A percentile compares a stretch with the other conserved stretches of the same genome.
These are phyloP conservation scores for Macaria notata DNA, from an alignment of 2,888 invertebrate genomes.

Conservation along the genomic window DNA sequence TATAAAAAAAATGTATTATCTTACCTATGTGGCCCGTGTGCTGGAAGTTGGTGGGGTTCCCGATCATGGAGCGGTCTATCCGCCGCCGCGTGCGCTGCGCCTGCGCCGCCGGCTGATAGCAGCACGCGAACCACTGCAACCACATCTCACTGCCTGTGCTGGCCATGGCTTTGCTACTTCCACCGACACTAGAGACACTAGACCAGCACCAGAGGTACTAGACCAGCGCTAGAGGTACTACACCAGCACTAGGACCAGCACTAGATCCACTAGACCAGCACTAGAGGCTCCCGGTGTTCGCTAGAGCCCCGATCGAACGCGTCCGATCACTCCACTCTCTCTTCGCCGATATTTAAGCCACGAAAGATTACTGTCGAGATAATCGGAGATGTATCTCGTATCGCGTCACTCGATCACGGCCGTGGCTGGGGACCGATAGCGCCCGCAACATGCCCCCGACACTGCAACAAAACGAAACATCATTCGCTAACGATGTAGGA, in stretches of 20 bases:
- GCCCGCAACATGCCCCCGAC: constrained; percentile 66
- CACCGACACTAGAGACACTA: constrained; percentile 38
- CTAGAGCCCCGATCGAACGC: constrained; percentile 40
- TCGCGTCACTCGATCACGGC: constrained; percentile 42
- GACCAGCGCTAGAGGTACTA: constrained; percentile 18
- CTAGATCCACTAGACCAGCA: constrained; percentile 4
- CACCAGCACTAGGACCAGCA: constrained; percentile 32
- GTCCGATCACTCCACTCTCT: constrained; percentile 40
- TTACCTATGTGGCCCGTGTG: constrained; percentile 89
- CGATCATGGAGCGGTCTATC: constrained; percentile 97
- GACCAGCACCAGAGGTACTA: constrained; percentile 19
- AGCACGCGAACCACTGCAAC: constrained; percentile 96
- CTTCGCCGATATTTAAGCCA: constrained; percentile 40
- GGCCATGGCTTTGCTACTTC: constrained; percentile 77
- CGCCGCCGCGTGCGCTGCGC: constrained; percentile 87
- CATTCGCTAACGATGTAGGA: constrained; percentile 35
- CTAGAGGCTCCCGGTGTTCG: constrained; percentile 35
- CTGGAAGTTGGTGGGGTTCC: constrained; percentile 96
- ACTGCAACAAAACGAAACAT: constrained; percentile 61
- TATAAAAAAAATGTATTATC: constrained; percentile 18
- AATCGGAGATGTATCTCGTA: constrained; percentile 33
- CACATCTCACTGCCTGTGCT: constrained; percentile 91
- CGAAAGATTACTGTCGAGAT: constrained; percentile 28
- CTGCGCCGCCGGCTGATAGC: constrained; percentile 91
- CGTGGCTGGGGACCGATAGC: constrained; percentile 56